These are phyloP conservation scores for Recurvirostra avosetta DNA, from an alignment of 2,113 vertebrate genomes.

Conservation along the genomic window DNA sequence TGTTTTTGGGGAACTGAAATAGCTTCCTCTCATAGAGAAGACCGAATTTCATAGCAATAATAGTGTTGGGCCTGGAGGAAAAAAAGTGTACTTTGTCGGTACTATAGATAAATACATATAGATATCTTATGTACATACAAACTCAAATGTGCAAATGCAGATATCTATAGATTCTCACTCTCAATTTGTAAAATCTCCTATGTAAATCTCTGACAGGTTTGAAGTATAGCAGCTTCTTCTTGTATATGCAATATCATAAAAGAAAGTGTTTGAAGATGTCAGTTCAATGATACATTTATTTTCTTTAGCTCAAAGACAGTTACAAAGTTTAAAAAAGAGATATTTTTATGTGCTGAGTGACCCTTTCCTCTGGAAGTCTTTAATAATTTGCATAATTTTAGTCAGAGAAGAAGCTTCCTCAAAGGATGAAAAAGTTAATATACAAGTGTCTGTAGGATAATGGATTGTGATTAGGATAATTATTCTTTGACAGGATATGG, in stretches of 20 bases:
- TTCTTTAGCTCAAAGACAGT: neutral
- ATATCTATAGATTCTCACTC: neutral
- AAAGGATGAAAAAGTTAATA: neutral
- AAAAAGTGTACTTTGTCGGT: neutral
- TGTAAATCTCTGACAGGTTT: neutral
- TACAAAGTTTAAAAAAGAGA: neutral
- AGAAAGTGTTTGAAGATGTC: neutral
- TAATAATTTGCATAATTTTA: neutral
- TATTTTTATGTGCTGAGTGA: neutral
- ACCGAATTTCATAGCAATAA: neutral
- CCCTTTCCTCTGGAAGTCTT: neutral
- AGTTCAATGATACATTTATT: neutral
- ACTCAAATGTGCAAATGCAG: rapidly evolving
- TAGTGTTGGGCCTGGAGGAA: neutral
- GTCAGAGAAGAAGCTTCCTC: neutral
- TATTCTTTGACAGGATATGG: neutral
- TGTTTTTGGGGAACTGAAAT: neutral
- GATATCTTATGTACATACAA: neutral
- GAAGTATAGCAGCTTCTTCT: neutral
- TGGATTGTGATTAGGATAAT: neutral
- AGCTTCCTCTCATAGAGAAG: neutral
- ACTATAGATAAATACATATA: neutral
- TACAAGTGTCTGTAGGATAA: neutral
- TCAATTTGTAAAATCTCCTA: neutral
- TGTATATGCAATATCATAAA: neutral